Evolutionary conservation across 2,888 invertebrate species (phyloP), one percentile per base, ranked within the genome.

Genomic region (Sarcophaga carnaria): DNA sequence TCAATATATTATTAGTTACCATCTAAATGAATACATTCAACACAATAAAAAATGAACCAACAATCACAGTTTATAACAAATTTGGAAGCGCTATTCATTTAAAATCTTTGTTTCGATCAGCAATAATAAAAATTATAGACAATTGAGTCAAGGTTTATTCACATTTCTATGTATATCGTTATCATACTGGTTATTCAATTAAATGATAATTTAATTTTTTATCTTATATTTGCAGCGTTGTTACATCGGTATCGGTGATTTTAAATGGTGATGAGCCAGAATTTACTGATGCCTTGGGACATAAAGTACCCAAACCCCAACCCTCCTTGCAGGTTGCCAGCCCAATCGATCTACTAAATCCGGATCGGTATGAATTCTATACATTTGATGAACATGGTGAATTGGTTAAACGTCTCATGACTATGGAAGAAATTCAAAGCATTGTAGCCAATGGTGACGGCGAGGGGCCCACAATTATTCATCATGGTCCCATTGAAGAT

Each of bases 321-420:
- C 95, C 95, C 66, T 92, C 93, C 22, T 94, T 95, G 8, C 95
- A 96, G 87, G 95, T 96, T 3, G 96, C 96, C n/a, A 97, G 97
- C 86, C 97, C 97, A 0, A 97, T 96, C 0, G 96, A 96, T 90
- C 94, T 97, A 1, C 93, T 97, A 8, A 96, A 96, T 88, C 97
- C 97, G 2, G 97, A 97, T 91, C 95, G 96, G 91, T 97, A 97
- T 92, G 97, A 97, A 91, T 97, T 97, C 92, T 97, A 97, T 92
- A 97, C 97, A 0, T 97, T 97, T 90, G 96, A 97, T 90, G 97
- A 97, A 90, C 96, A 96, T 80, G 97, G 97, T 17, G 97, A 97
- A 90, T 94, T 97, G 27, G 96, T 97, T 0, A 97, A 97, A 90
- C 95, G 96, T 85, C 94, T 97, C 54, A 97, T 97, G 97, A 97